A percentile compares a stretch with the other conserved stretches of the same genome.
These are phyloP conservation scores for Danio choprae DNA, from an alignment of 2,797 vertebrate species.

Conservation along the genomic window DNA sequence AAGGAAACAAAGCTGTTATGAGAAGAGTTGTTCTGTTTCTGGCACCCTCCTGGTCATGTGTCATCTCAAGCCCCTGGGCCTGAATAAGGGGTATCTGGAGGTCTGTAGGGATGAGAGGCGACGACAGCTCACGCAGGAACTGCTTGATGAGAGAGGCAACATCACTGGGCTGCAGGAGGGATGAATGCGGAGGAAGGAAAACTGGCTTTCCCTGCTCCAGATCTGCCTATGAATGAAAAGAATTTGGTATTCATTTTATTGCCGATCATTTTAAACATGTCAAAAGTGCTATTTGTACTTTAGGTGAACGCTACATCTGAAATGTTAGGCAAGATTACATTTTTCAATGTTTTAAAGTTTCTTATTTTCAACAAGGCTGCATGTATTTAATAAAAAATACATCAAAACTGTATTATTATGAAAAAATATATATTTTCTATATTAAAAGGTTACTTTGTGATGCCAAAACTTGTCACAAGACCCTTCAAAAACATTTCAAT, in stretches of 20 bases:
- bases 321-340: background rate
- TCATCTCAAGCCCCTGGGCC: slow-evolving; percentile 61
- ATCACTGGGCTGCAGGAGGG: slow-evolving; percentile 67
- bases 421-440: background rate
- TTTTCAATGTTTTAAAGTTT: background rate
- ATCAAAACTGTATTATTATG: background rate
- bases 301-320: background rate
- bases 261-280: background rate
- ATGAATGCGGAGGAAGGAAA: slow-evolving; percentile 50
- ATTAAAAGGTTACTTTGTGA: background rate
- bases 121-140: slow-evolving; percentile 69
- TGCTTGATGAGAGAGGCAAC: slow-evolving; percentile 72
- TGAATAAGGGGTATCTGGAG: slow-evolving; percentile 70
- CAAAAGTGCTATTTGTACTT: background rate
- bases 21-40: slow-evolving; percentile 57
- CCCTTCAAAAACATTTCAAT: background rate
- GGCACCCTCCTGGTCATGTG: slow-evolving; percentile 24
- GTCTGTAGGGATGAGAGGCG: slow-evolving; percentile 66
- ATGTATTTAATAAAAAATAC: background rate
- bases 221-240: slow-evolving; percentile 47
- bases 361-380: background rate
- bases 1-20: slow-evolving; percentile 67
- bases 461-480: background rate
- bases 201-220: slow-evolving; percentile 61
- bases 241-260: background rate